phyloP scores from a whole-genome alignment of 1,140 invertebrate species.

The Cepaea nemoralis region DNA sequence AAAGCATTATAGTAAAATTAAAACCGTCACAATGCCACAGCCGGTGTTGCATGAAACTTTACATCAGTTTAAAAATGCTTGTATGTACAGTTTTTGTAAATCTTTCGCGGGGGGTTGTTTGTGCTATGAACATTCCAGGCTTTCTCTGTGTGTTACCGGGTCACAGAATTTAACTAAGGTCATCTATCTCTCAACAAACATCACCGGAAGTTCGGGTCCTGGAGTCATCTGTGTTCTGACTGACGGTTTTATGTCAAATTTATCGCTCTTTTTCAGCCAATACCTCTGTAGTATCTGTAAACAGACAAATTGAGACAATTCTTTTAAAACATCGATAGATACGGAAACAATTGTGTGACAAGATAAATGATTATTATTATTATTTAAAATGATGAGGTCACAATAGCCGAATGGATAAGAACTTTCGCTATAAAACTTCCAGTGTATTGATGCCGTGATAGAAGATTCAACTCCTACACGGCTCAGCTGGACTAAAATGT shows the following conservation, averaged over 20 bases:
- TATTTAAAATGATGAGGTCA: too few relatives aligned
- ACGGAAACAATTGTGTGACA: too few relatives aligned
- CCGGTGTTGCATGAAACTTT: not conserved
- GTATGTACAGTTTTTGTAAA: too few relatives aligned
- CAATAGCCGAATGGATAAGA: too few relatives aligned
- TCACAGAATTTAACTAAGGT: not conserved
- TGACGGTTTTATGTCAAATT: constrained; percentile 51
- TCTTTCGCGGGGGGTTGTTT: not conserved
- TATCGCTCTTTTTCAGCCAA: constrained; percentile 44
- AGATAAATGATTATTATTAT: too few relatives aligned
- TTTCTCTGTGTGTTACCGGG: not conserved
- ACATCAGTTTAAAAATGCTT: too few relatives aligned
- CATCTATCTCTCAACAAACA: constrained; percentile 54
- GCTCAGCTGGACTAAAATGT: too few relatives aligned
- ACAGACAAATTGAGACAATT: not conserved
- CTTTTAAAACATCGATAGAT: too few relatives aligned
- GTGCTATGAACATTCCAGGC: not conserved
- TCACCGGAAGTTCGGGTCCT: constrained; percentile 52
- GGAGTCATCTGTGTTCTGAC: constrained; percentile 58
- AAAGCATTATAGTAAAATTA: not conserved
- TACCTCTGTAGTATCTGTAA: constrained; percentile 56
- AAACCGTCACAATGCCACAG: not conserved
- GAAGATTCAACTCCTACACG: too few relatives aligned
- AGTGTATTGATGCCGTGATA: too few relatives aligned
- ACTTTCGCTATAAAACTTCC: too few relatives aligned